Evolutionary conservation across 2,113 vertebrate species (phyloP).

Genomic region (Catharus fuscescens): DNA sequence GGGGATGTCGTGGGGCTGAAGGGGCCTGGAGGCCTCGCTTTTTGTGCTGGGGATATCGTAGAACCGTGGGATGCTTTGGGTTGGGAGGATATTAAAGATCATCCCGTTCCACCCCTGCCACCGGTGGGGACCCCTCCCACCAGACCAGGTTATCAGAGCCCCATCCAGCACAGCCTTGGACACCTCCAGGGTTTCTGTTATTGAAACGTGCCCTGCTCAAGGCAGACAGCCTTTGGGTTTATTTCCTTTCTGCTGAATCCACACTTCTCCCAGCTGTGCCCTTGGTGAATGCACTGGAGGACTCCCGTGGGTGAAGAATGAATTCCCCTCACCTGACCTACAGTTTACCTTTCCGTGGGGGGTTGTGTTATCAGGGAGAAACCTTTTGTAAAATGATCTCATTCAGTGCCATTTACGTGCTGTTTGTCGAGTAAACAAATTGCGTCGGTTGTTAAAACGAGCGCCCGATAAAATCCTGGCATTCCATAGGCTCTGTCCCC

Average conservation of each 20-base stretch:
- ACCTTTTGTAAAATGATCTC: background rate
- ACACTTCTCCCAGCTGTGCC: rapidly evolving
- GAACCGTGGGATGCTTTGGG: background rate
- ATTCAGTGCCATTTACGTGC: background rate
- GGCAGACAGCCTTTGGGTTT: background rate
- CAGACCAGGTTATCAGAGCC: background rate
- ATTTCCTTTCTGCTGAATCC: background rate
- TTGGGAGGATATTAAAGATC: background rate
- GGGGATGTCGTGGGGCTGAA: rapidly evolving
- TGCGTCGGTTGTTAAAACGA: background rate
- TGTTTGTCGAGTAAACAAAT: constrained; percentile 18
- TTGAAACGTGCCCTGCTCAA: background rate
- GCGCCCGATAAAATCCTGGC: background rate
- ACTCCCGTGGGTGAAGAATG: background rate
- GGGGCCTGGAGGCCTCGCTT: background rate
- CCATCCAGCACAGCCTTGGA: background rate
- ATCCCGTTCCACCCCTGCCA: background rate
- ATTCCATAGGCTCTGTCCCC: background rate
- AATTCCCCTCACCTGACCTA: background rate
- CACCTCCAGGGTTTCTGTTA: background rate
- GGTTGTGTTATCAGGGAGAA: background rate
- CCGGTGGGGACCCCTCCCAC: background rate
- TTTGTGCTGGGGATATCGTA: background rate
- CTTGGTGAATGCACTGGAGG: background rate
- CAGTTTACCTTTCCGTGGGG: background rate